These are phyloP conservation scores for Nebria salina DNA, from an alignment of 2,888 invertebrate species.

Conservation along the genomic window DNA sequence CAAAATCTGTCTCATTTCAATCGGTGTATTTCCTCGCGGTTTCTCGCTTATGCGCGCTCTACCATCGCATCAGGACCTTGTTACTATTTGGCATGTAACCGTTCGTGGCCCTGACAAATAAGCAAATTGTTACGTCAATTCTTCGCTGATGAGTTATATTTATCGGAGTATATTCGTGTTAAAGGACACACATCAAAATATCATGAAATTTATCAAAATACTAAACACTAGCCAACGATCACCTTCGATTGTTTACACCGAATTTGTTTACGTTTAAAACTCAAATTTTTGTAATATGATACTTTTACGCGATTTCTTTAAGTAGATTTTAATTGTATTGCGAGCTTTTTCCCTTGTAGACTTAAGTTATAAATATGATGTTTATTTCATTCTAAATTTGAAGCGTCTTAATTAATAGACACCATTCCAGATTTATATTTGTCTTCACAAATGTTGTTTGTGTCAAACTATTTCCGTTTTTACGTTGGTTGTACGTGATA, in stretches of 20 bases:
- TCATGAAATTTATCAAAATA: neutral
- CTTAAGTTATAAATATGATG: neutral
- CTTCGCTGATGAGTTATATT: neutral
- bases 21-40: slow-evolving; percentile 54
- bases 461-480: neutral
- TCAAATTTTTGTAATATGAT: neutral
- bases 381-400: neutral
- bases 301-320: too few species aligned
- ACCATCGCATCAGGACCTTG: slow-evolving; percentile 52
- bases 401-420: neutral
- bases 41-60: slow-evolving; percentile 50
- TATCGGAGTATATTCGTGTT: neutral
- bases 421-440: neutral
- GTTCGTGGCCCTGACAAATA: slow-evolving; percentile 25
- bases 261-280: neutral
- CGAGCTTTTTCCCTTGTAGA: neutral
- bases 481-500: neutral
- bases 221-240: neutral
- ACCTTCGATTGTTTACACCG: neutral
- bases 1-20: slow-evolving; percentile 52
- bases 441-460: neutral
- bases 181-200: neutral
- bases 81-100: slow-evolving; percentile 52
- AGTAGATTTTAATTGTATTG: too few species aligned
- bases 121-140: slow-evolving; percentile 34